A percentile compares a stretch with the other conserved stretches of the same genome.
Evolutionary conservation across 2,888 invertebrate species (phyloP).

Genomic region (Girardia tigrina): DNA sequence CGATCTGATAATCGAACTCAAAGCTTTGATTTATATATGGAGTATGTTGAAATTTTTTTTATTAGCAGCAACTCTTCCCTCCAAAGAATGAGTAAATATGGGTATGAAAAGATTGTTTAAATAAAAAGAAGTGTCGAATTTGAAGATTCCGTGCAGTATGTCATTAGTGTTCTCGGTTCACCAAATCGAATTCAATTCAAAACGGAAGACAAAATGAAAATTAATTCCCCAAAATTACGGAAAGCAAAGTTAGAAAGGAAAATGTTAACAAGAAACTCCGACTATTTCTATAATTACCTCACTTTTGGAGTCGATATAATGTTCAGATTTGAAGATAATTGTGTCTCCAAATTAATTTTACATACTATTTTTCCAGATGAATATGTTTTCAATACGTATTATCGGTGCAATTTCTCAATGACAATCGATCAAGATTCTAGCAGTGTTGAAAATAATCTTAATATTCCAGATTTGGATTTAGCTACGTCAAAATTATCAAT

Average conservation of each 20-base stretch:
- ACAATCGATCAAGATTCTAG: background rate
- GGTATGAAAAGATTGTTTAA: constrained; percentile 44
- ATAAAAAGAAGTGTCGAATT: constrained; percentile 42
- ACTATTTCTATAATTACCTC: constrained; percentile 97
- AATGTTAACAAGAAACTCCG: constrained; percentile 57
- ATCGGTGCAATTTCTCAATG: background rate
- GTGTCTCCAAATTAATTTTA: constrained; percentile 84
- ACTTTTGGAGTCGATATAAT: constrained; percentile 85
- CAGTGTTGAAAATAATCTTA: background rate
- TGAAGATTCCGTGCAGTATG: constrained; percentile 54
- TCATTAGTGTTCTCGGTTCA: constrained; percentile 72
- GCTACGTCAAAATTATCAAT: no score
- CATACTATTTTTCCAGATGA: constrained; percentile 99
- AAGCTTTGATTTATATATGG: constrained; percentile 23
- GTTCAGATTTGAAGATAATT: constrained; percentile 83
- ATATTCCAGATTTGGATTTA: no score
- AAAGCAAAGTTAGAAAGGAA: constrained; percentile 35
- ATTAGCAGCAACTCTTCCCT: background rate
- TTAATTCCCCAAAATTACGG: constrained; percentile 57
- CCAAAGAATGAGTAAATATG: constrained; percentile 38
- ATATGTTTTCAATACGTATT: constrained; percentile 90
- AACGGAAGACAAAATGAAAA: constrained; percentile 97
- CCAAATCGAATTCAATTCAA: constrained; percentile 86
- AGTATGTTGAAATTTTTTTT: background rate
- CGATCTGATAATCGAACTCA: constrained; percentile 39